These are phyloP conservation scores for Malurus cyaneus DNA, from an alignment of 2,113 vertebrate genomes.

Conservation along the genomic window DNA sequence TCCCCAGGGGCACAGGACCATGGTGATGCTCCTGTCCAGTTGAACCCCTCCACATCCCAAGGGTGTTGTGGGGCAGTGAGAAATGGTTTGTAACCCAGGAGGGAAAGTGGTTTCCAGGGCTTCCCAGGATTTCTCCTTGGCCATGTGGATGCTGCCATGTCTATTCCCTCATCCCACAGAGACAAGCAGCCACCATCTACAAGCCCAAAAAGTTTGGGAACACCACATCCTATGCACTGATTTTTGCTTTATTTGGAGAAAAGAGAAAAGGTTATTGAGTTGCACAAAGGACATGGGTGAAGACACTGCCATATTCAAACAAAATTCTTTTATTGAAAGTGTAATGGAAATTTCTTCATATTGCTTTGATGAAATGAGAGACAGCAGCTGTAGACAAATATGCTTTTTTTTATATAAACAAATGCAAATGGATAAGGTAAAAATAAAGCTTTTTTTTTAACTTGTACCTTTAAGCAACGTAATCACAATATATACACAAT, in stretches of 20 bases:
- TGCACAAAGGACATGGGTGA: background rate
- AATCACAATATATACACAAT: slow-evolving; percentile 85
- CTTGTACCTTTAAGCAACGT: slow-evolving; percentile 84
- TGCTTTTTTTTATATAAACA: slow-evolving; percentile 70
- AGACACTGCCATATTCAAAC: background rate
- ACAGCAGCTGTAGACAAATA: slow-evolving; percentile 81
- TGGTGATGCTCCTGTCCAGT: background rate
- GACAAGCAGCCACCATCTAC: background rate
- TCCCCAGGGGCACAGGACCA: accelerated
- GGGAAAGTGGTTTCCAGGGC: background rate
- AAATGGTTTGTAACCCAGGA: background rate
- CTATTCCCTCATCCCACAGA: background rate
- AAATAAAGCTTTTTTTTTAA: slow-evolving; percentile 78
- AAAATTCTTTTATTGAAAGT: slow-evolving; percentile 84
- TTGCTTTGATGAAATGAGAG: slow-evolving; percentile 88
- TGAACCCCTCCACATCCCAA: background rate
- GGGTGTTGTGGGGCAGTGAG: background rate
- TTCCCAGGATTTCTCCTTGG: background rate
- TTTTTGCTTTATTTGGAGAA: background rate
- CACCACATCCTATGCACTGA: background rate
- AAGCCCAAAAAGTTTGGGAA: background rate
- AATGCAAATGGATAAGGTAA: slow-evolving; percentile 75
- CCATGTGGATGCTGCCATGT: background rate
- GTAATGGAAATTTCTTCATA: slow-evolving; percentile 89
- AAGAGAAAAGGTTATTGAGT: background rate